These are phyloP conservation scores for Neodon shergylaensis DNA, from an alignment of 2,113 vertebrate species.

Conservation along the genomic window DNA sequence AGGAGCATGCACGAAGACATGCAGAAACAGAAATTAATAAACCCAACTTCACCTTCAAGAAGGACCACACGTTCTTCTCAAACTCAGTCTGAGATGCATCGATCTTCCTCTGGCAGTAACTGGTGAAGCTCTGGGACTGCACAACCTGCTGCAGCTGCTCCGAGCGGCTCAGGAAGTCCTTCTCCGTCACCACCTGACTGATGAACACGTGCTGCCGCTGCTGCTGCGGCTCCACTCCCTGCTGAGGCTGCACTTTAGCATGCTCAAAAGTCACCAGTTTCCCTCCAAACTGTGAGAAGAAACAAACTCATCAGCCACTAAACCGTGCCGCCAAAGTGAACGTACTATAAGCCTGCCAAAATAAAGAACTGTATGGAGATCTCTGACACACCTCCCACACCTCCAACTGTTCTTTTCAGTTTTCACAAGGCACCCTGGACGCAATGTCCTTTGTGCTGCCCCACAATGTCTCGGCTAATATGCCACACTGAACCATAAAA, in stretches of 20 bases:
- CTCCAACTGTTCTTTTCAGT: neutral
- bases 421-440: neutral
- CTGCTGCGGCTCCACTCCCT: constrained; percentile 83
- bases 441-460: neutral
- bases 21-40: neutral
- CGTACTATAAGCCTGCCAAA: neutral
- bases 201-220: constrained; percentile 88
- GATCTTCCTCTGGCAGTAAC: constrained; percentile 94
- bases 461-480: neutral
- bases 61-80: constrained; percentile 95
- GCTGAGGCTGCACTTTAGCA: constrained; percentile 84
- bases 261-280: constrained; percentile 95
- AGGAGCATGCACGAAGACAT: too few species aligned
- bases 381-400: neutral
- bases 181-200: constrained; percentile 96
- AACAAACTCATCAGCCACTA: neutral
- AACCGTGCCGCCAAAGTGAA: neutral
- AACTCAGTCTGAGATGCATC: constrained; percentile 90
- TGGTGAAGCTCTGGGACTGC: constrained; percentile 88
- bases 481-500: neutral
- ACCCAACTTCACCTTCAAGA: constrained; percentile 91
- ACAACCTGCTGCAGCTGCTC: constrained; percentile 92
- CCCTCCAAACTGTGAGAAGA: constrained; percentile 92
- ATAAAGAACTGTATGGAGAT: neutral
- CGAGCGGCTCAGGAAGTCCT: constrained; percentile 91